Conservation (phyloP, 92 coral and sea anemone species). For the Parazoanthus darwini region DNA sequence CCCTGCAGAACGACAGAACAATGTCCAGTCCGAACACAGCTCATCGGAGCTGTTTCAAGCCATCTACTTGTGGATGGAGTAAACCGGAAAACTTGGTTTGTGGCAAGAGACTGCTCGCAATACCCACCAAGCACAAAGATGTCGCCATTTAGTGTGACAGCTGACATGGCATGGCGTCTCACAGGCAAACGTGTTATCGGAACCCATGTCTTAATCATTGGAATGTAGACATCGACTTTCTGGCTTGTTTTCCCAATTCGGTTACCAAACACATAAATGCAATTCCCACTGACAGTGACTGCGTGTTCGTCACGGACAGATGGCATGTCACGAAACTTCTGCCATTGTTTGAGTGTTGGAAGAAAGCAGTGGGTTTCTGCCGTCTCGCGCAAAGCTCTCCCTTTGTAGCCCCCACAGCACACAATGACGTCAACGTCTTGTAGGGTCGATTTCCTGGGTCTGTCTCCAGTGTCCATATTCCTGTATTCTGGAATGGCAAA, state of each 20-base stretch:
- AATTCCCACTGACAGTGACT: constrained; percentile 56
- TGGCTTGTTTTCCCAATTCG: constrained; percentile 47
- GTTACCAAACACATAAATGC: constrained; percentile 64
- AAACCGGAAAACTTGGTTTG: constrained; percentile 68
- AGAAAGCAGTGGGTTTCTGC: constrained; percentile 45
- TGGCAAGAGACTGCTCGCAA: constrained; percentile 54
- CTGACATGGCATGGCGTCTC: constrained; percentile 63
- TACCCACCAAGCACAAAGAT: constrained; percentile 79
- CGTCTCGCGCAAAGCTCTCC: constrained; percentile 36
- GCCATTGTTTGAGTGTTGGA: constrained; percentile 55
- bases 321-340: constrained; percentile 59
- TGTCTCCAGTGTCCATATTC: neutral
- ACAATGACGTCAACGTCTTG: constrained; percentile 38
- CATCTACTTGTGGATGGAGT: constrained; percentile 68
- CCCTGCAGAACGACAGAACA: constrained; percentile 67
- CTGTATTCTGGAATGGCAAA: constrained; percentile 37
- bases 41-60: constrained; percentile 70
- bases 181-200: constrained; percentile 52
- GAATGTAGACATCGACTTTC: constrained; percentile 67
- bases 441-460: constrained; percentile 14
- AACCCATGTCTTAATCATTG: constrained; percentile 60
- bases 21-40: constrained; percentile 66
- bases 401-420: constrained; percentile 40
- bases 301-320: constrained; percentile 69
- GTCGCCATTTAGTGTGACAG: constrained; percentile 60